These are phyloP conservation scores for Melanostoma scalare DNA, from an alignment of 2,888 invertebrate genomes.

Conservation along the genomic window DNA sequence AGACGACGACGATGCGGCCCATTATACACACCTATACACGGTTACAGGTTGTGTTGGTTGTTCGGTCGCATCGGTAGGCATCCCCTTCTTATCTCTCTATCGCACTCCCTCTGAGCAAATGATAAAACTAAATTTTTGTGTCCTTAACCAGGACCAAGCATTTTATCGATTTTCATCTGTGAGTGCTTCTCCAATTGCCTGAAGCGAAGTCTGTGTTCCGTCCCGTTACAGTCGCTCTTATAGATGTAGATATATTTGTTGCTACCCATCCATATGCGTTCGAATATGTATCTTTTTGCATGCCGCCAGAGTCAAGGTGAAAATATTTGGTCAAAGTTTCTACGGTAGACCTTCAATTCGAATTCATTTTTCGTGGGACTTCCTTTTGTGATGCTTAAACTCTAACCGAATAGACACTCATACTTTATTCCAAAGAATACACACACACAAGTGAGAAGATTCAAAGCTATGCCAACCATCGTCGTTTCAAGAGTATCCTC, in stretches of 20 bases:
- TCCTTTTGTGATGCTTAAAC: conserved; percentile 66
- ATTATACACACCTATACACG: conserved; percentile 3
- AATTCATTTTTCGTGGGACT: conserved; percentile 65
- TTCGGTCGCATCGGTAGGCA: not conserved
- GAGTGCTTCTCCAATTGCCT: conserved; percentile 70
- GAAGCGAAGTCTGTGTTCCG: conserved; percentile 49
- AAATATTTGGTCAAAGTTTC: conserved; percentile 70
- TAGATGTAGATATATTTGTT: conserved; percentile 26
- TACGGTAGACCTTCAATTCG: conserved; percentile 61
- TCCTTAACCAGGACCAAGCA: conserved; percentile 46
- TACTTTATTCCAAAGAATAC: conserved; percentile 48
- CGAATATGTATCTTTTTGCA: conserved; percentile 27
- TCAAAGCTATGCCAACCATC: conserved; percentile 18
- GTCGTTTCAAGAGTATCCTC: conserved; percentile 67
- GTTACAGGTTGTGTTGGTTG: conserved; percentile 18
- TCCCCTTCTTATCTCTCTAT: conserved; percentile 28
- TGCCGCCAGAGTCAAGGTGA: conserved; percentile 54
- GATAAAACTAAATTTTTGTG: conserved; percentile 67
- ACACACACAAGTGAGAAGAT: not conserved
- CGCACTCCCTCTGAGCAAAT: conserved; percentile 27
- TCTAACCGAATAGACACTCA: conserved; percentile 37
- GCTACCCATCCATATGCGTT: conserved; percentile 1
- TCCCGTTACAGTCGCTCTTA: conserved; percentile 23
- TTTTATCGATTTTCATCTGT: conserved; percentile 71
- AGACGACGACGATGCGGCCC: conserved; percentile 35